These are phyloP conservation scores for Dexiosoma caninum DNA, from an alignment of 2,888 invertebrate species.

Conservation along the genomic window DNA sequence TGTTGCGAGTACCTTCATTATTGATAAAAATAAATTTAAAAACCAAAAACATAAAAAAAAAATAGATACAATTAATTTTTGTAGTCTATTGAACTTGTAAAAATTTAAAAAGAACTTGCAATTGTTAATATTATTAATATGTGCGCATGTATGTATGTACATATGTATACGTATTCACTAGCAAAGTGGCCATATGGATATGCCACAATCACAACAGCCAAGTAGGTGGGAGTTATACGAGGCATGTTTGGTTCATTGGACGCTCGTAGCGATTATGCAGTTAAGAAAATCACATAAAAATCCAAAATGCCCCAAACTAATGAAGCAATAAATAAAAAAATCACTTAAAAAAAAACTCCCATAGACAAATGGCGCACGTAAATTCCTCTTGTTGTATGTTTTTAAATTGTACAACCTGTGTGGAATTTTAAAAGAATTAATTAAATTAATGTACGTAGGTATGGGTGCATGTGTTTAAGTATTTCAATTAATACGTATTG, in stretches of 20 bases:
- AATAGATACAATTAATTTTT: slow-evolving; percentile 24
- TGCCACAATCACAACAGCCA: not conserved
- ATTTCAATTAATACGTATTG: not conserved
- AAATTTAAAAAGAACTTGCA: slow-evolving; percentile 37
- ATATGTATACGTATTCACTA: not conserved
- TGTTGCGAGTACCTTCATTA: not conserved
- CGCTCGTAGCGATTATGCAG: slow-evolving; percentile 36
- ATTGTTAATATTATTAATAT: not conserved
- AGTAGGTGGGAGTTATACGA: slow-evolving; percentile 12
- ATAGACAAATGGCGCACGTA: slow-evolving; percentile 3
- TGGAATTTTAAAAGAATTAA: slow-evolving; percentile 33
- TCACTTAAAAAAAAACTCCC: not conserved
- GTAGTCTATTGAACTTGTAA: slow-evolving; percentile 61
- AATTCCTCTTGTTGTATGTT: slow-evolving; percentile 44
- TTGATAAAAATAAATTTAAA: not conserved
- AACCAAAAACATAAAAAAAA: no score
- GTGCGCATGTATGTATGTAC: no score
- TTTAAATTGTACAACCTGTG: slow-evolving; percentile 33
- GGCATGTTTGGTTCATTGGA: slow-evolving; percentile 38
- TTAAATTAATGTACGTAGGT: not conserved
- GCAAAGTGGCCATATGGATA: slow-evolving; percentile 12
- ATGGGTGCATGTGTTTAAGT: not conserved
- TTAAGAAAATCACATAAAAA: slow-evolving; percentile 16
- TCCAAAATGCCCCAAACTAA: not conserved
- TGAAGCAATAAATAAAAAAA: not conserved